Evolutionary conservation across 1,140 invertebrate species (phyloP).

Genomic region (Halictus rubicundus): DNA sequence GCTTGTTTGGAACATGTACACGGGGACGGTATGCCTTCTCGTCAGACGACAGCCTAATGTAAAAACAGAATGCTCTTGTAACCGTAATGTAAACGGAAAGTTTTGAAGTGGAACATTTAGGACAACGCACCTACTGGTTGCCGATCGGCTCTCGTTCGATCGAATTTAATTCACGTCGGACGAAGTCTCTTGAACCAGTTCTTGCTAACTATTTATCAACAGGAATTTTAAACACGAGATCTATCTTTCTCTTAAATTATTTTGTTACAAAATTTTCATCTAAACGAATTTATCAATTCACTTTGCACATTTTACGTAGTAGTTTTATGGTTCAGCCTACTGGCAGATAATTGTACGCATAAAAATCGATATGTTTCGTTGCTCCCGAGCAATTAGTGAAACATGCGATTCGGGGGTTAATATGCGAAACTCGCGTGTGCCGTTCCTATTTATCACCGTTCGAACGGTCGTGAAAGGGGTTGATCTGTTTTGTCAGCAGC

Average conservation of each 20-base stretch:
- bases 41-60: not conserved
- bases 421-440: too few species aligned
- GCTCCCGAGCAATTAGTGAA: too few species aligned
- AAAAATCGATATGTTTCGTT: too few species aligned
- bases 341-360: too few species aligned
- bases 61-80: not conserved
- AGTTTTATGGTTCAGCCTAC: too few species aligned
- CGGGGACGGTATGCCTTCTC: too few species aligned
- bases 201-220: not conserved
- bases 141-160: conserved; percentile 6
- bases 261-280: too few species aligned
- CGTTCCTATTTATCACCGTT: not conserved
- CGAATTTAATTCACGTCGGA: not conserved
- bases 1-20: not conserved
- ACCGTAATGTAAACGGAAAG: not conserved
- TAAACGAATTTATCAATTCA: too few species aligned
- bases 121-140: not conserved
- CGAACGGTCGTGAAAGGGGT: not conserved
- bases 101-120: not conserved
- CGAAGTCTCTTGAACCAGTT: too few species aligned
- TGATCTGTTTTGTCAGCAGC: not conserved
- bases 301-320: too few species aligned
- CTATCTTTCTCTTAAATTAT: too few species aligned
- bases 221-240: not conserved
- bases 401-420: too few species aligned